These are phyloP conservation scores for Valencia hispanica DNA, from an alignment of 2,797 vertebrate species.

Conservation along the genomic window DNA sequence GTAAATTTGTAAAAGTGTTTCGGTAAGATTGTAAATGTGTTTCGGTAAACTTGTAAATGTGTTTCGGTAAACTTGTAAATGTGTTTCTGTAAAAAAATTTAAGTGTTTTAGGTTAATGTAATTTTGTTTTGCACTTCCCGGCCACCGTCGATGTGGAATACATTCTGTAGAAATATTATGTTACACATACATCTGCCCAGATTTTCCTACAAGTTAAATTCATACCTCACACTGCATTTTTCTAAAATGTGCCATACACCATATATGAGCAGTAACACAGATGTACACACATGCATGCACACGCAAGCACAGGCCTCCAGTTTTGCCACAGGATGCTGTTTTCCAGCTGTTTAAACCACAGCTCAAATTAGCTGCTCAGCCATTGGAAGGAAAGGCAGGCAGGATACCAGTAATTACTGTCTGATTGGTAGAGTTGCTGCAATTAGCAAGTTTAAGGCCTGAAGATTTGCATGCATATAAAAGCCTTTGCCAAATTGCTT, in stretches of 20 bases:
- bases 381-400: constrained; percentile 85
- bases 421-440: constrained; percentile 87
- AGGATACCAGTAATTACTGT: constrained; percentile 88
- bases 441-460: constrained; percentile 81
- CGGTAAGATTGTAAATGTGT: too few species aligned
- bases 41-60: too few species aligned
- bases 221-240: constrained; percentile 50
- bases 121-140: too few species aligned
- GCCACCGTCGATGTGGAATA: too few species aligned
- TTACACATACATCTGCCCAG: constrained; percentile 25
- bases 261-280: constrained; percentile 52
- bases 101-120: too few species aligned
- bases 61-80: too few species aligned
- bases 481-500: constrained; percentile 48
- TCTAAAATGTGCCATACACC: constrained; percentile 44
- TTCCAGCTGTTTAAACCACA: constrained; percentile 85
- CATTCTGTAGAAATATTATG: constrained; percentile 40
- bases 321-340: constrained; percentile 76
- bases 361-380: constrained; percentile 88
- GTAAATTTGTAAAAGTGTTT: too few species aligned
- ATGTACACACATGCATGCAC: constrained; percentile 40
- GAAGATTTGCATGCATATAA: constrained; percentile 72
- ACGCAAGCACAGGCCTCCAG: constrained; percentile 58
- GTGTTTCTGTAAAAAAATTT: too few species aligned
- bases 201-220: constrained; percentile 56